phyloP scores from a whole-genome alignment of 2,113 vertebrate species.

The Plotosus lineatus region DNA sequence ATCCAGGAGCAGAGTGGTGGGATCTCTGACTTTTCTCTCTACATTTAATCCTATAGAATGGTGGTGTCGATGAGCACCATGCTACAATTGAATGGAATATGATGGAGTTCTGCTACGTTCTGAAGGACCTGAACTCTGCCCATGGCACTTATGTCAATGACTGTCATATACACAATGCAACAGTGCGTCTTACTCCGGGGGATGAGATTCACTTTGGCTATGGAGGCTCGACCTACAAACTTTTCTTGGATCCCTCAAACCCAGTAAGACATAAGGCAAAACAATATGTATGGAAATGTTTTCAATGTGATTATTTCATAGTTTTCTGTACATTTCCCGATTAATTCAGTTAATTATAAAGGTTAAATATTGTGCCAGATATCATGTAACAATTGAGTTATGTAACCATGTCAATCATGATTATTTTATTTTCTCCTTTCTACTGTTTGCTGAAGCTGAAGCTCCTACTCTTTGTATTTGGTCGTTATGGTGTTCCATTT shows the following conservation, averaged over 20 bases:
- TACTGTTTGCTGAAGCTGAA: background rate
- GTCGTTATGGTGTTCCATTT: background rate
- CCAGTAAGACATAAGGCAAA: constrained; percentile 44
- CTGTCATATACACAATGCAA: constrained; percentile 79
- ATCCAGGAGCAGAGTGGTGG: background rate
- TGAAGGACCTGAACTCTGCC: constrained; percentile 75
- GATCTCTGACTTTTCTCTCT: background rate
- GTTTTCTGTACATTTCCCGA: background rate
- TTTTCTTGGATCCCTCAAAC: constrained; percentile 64
- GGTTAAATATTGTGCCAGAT: background rate
- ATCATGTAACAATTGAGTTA: background rate
- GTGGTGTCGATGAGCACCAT: constrained; percentile 73
- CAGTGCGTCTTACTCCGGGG: constrained; percentile 69
- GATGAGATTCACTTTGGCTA: constrained; percentile 75
- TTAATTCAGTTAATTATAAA: background rate
- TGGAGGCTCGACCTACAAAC: constrained; percentile 63
- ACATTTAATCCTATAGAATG: constrained; percentile 46
- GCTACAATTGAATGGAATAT: constrained; percentile 70
- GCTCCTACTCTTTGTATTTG: background rate
- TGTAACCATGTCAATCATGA: background rate
- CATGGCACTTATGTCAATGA: constrained; percentile 77
- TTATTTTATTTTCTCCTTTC: background rate
- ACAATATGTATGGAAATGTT: background rate
- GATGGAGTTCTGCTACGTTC: constrained; percentile 64
- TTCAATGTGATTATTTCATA: background rate